These are phyloP conservation scores for Lasioglossum oenotherae DNA, from an alignment of 2,888 invertebrate species.

Conservation along the genomic window DNA sequence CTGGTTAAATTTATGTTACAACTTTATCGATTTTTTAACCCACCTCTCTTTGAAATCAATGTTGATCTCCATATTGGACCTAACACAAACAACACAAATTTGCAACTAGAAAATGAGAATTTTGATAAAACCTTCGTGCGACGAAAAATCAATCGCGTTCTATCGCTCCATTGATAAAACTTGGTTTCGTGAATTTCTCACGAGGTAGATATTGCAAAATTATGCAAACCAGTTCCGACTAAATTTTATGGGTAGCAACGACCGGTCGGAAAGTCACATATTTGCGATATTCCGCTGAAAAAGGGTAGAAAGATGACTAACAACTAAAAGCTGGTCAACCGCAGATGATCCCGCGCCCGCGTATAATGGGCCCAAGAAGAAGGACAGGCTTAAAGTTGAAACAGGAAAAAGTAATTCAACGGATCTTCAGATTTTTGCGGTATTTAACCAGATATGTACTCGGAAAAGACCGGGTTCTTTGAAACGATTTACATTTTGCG, in stretches of 20 bases:
- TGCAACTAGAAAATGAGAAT: neutral
- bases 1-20: no score
- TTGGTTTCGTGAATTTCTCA: neutral
- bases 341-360: neutral
- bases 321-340: neutral
- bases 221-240: neutral
- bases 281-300: neutral
- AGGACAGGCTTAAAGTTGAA: neutral
- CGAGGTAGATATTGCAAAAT: neutral
- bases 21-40: no score
- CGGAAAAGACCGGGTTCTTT: neutral
- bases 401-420: neutral
- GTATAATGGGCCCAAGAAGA: neutral
- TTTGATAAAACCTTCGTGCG: no score
- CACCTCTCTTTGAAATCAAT: no score
- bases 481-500: conserved; percentile 37
- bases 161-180: neutral
- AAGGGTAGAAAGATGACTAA: neutral
- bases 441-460: neutral
- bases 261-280: neutral
- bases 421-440: neutral
- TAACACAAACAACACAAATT: neutral
- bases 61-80: no score
- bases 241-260: neutral
- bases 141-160: neutral